Evolutionary conservation across 2,113 vertebrate species (phyloP).

Genomic region (Thunnus thynnus): DNA sequence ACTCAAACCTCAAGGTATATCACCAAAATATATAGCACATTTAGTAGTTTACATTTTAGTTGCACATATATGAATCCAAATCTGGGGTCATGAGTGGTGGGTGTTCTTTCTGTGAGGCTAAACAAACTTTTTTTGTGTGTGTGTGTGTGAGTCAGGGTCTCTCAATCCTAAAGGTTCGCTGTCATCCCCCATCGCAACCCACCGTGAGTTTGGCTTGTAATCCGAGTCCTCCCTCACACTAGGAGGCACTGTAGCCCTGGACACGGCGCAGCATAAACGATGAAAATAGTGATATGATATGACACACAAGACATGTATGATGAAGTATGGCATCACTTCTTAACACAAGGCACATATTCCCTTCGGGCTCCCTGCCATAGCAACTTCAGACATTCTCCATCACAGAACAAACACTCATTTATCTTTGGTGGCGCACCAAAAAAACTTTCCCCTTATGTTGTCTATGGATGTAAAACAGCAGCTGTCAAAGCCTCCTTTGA

Average conservation of each 20-base stretch:
- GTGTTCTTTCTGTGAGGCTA: conserved; percentile 20
- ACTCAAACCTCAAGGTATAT: neutral
- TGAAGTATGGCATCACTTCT: conserved; percentile 50
- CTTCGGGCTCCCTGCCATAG: conserved; percentile 15
- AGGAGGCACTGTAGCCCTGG: conserved; percentile 67
- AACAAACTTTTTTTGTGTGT: conserved; percentile 22
- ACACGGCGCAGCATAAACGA: conserved; percentile 24
- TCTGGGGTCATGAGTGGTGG: neutral
- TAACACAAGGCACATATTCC: conserved; percentile 29
- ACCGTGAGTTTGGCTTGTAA: conserved; percentile 32
- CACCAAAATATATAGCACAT: neutral
- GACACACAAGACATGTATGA: conserved; percentile 55
- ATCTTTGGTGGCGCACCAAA: conserved; percentile 38
- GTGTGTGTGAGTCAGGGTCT: neutral
- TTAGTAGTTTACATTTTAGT: neutral
- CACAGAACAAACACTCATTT: conserved; percentile 50
- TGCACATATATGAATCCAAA: neutral
- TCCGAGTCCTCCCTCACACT: conserved; percentile 60
- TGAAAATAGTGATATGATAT: conserved; percentile 49
- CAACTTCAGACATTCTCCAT: conserved; percentile 22
- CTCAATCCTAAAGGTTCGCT: neutral
- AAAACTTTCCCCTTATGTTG: conserved; percentile 36
- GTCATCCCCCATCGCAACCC: neutral
- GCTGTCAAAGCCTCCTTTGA: conserved; percentile 41
- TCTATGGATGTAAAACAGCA: conserved; percentile 51